Evolutionary conservation across 2,888 invertebrate species (phyloP).

Genomic region (Galerucella pusilla): DNA sequence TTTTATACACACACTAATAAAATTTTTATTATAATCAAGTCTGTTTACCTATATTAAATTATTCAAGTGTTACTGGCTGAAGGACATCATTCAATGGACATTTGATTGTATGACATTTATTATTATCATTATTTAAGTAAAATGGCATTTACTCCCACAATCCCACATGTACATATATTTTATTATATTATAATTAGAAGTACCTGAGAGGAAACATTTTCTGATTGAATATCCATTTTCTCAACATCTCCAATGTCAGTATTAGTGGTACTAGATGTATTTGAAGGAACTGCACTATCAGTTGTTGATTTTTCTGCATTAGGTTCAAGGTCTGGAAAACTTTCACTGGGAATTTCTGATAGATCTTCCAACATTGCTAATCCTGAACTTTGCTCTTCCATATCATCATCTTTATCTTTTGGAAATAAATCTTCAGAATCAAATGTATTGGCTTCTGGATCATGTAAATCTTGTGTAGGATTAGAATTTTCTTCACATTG

Average conservation of each 20-base stretch:
- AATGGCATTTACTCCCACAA: too few relatives aligned
- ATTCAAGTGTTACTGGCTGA: too few relatives aligned
- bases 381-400: constrained; percentile 19
- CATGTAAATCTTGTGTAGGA: neutral
- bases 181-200: constrained; percentile 5
- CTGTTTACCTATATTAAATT: too few relatives aligned
- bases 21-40: too few relatives aligned
- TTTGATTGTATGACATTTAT: too few relatives aligned
- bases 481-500: constrained; percentile 13
- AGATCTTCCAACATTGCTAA: constrained; percentile 31
- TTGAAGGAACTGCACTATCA: constrained; percentile 8
- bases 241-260: neutral
- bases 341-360: constrained; percentile 40
- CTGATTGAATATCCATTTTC: neutral
- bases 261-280: neutral
- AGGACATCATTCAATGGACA: too few relatives aligned
- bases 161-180: neutral
- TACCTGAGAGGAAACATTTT: constrained; percentile 11
- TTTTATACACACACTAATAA: too few relatives aligned
- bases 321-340: constrained; percentile 35
- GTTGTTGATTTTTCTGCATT: constrained; percentile 13
- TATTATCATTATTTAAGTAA: too few relatives aligned
- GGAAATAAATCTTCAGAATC: constrained; percentile 20
- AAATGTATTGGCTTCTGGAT: constrained; percentile 7
- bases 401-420: constrained; percentile 18